Evolutionary conservation across 2,888 invertebrate genomes (phyloP), one percentile per base, ranked within the genome.

Genomic region (Hypercompe scribonia): DNA sequence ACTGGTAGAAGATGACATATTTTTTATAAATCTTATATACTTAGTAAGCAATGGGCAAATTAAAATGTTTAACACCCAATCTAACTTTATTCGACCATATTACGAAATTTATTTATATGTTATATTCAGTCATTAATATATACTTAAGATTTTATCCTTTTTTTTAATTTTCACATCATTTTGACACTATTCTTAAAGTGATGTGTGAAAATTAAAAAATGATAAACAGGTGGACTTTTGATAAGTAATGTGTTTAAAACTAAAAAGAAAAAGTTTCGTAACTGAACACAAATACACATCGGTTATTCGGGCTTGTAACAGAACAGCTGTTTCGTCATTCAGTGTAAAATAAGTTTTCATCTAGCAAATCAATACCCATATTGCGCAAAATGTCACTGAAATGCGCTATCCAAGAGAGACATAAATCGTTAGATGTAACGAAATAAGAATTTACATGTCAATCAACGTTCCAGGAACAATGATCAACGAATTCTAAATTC

Each of bases 361-460:
- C 90, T 90, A 88, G 87, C 89, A 93, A 94, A 95, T 95, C 95
- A 94, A 95, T 95, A 95, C 92, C 88, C 90, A 90, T 91, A 94
- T 90, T 95, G 95, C 95, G 95, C 95, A 95, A 95, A 95, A 94
- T 94, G 93, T 92, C 92, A 92, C 90, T 87, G 89, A 94, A 94
- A 92, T 94, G 94, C 91, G 93, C 91, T 93, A 91, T 85, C 83
- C 85, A 82, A 88, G 87, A 90, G 79, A 82, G 85, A 87, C 82
- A 82, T 86, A 83, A 86, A 89, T 89, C 83, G 81, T 86, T 83
- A 84, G 88, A 86, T 86, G 83, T 82, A 86, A 86, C 83, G 80
- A 86, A 88, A 86, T 82, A 84, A 88, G 87, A 90, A 92, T 93
- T 90, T 90, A 87, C 89, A 93, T 88, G 88, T 87, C 90, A 91